phyloP scores from a whole-genome alignment of 1,140 invertebrate species.

The Ceratosolen fusciceps region DNA sequence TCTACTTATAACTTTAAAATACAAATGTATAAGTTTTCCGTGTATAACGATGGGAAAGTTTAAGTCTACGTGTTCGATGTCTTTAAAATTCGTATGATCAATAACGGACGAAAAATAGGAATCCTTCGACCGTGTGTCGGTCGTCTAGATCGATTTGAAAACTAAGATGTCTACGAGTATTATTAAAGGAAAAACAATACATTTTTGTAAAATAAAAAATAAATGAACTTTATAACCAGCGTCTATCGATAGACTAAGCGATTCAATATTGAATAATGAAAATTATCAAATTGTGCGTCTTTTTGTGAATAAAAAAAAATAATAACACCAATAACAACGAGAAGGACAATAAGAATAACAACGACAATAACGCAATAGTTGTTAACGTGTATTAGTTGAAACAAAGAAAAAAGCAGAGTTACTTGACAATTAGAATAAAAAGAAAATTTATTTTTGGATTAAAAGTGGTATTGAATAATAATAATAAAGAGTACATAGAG shows the following conservation, averaged over 20 bases:
- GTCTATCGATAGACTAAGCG: neutral
- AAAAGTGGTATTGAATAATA: constrained; percentile 1
- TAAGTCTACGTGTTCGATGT: too few relatives aligned
- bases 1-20: too few relatives aligned
- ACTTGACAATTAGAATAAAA: neutral
- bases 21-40: too few relatives aligned
- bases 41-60: too few relatives aligned
- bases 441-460: constrained; percentile 6
- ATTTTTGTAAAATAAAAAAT: neutral
- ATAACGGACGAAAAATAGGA: neutral
- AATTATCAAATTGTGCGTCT: too few relatives aligned
- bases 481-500: too few relatives aligned
- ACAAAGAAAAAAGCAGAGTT: constrained; percentile 9
- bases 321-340: too few relatives aligned
- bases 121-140: neutral
- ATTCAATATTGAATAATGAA: neutral
- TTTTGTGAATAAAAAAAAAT: too few relatives aligned
- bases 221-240: neutral
- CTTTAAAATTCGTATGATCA: too few relatives aligned
- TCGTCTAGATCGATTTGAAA: neutral
- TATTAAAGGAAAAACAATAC: constrained; percentile 39
- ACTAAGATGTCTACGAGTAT: neutral
- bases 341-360: too few relatives aligned
- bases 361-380: too few relatives aligned
- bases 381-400: too few relatives aligned